Base-by-base conservation (phyloP, 2,797 vertebrate genomes). In the Myotis pilosus region DNA sequence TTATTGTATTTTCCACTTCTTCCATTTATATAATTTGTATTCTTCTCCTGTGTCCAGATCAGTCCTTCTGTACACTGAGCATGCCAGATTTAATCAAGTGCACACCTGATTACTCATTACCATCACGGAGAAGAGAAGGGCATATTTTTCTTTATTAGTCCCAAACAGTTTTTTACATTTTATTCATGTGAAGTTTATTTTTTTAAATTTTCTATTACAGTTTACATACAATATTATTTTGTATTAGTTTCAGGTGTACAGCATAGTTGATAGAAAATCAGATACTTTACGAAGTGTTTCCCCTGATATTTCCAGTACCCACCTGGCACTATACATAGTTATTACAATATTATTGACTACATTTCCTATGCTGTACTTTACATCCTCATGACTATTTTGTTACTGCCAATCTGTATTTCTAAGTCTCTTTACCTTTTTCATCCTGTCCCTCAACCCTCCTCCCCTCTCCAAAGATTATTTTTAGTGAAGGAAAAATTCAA, bases 401-500 rank as follows among this genome's bases (percentile, higher is more conserved):
- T 25, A 78, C n/a, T 55, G 8, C 12, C 75, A 55, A 55, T 55
- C 75, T 55, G 33, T 55, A 36, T 20, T 78, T 78, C 75, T 55
- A 22, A 55, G 51, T 78, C 12, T 53, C 75, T 55, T 78, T 53
- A 25, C n/a, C 49, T 5, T 55, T 78, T 78, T 36, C 33, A 78
- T n/a, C 33, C 20, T 36, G 33, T 25, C 33, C 22, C 20, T 20
- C 30, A 76, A 51, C 30, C 47, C 19, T 33, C 74, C 30, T 76
- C 47, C 11, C 12, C n/a, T 69, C 68, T 38, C 25, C 44, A 78
- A 96, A 91, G 13, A 76, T 36, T 87, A 80, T 93, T 93, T 92
- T 89, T 80, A 87, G 60, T 51, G 30, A 87, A 94, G 51, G 86
- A 83, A 96, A 74, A 87, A 53, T 28, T 62, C 86, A 92, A 92